These are phyloP conservation scores for Caenorhabditis brenneri DNA, from an alignment of 1,140 invertebrate species.

Conservation along the genomic window DNA sequence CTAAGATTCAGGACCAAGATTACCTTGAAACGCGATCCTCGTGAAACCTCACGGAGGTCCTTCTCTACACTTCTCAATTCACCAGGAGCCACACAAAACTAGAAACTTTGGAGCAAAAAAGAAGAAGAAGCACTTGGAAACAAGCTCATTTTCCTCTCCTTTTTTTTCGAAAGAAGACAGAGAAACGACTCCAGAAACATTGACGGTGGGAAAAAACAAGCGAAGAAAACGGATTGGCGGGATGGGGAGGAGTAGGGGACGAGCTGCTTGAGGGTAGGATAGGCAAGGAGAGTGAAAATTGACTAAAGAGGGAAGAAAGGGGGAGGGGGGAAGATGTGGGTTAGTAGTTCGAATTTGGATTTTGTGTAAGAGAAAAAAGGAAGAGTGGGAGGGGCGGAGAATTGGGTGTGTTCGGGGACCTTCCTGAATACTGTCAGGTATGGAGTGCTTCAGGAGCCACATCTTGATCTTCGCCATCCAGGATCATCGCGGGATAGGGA, in stretches of 20 bases:
- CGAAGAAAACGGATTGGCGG: conserved; percentile 19
- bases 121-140: background rate
- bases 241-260: background rate
- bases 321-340: background rate
- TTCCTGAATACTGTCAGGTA: too few species aligned
- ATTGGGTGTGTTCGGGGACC: background rate
- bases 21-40: too few species aligned
- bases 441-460: too few species aligned
- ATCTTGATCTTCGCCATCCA: too few species aligned
- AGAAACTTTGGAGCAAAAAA: background rate
- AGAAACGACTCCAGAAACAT: background rate
- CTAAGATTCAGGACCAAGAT: too few species aligned
- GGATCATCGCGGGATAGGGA: too few species aligned
- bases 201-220: conserved; percentile 29
- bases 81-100: background rate
- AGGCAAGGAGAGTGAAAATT: background rate
- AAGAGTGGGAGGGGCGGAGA: background rate
- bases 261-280: background rate
- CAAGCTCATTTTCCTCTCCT: conserved; percentile 1
- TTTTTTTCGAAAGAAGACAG: background rate
- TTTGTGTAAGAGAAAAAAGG: background rate
- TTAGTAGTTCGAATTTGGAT: conserved; percentile 33
- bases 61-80: background rate
- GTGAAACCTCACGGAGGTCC: background rate
- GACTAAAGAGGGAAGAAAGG: background rate